phyloP scores from a whole-genome alignment of 2,113 vertebrate species.

The Halcyon senegalensis region DNA sequence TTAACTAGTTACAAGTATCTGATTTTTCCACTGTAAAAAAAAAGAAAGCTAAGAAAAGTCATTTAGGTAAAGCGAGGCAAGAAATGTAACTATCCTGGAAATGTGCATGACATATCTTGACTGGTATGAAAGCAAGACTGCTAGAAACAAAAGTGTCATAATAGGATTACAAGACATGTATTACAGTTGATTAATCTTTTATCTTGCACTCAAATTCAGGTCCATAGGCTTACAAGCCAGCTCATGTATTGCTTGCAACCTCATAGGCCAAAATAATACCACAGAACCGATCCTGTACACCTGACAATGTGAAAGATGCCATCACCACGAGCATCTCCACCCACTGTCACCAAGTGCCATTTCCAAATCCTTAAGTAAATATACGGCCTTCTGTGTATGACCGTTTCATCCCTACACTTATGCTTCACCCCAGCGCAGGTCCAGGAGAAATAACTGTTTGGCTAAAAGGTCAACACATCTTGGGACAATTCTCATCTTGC shows the following conservation, averaged over 20 bases:
- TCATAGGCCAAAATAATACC: neutral
- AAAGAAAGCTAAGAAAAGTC: neutral
- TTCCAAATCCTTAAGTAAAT: neutral
- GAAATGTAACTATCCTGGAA: neutral
- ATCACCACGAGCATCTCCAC: rapidly evolving
- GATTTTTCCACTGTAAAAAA: neutral
- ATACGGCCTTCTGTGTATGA: rapidly evolving
- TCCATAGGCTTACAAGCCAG: neutral
- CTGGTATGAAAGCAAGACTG: neutral
- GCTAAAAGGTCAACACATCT: neutral
- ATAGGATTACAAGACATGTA: no score
- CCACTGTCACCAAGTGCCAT: no score
- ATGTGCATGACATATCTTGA: neutral
- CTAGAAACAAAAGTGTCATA: no score
- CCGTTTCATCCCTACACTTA: neutral
- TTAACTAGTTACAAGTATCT: neutral
- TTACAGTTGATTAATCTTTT: neutral
- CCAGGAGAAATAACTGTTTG: neutral
- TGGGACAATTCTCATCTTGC: neutral
- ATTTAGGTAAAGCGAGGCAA: neutral
- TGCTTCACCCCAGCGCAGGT: rapidly evolving
- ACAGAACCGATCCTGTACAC: neutral
- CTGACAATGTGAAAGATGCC: rapidly evolving
- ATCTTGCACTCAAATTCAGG: neutral
- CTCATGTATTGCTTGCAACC: rapidly evolving